A percentile compares a stretch with the other conserved stretches of the same genome.
Conservation (phyloP, 2,888 invertebrate genomes). For the Dasypogon diadema region DNA sequence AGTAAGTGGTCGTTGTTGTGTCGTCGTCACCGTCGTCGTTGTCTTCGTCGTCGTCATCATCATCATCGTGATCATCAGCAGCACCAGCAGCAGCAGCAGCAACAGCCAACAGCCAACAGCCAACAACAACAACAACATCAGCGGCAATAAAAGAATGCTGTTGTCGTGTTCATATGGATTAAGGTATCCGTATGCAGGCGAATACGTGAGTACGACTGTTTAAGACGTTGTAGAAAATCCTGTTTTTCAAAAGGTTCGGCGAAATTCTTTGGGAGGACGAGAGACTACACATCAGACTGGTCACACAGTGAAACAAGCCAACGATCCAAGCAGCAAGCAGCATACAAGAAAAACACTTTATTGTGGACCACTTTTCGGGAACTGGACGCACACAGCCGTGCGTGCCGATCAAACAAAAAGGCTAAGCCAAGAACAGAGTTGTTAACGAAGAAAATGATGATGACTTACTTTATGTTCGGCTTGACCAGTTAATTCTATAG, state of each 20-base stretch:
- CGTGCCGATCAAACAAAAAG: background rate
- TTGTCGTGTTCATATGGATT: background rate
- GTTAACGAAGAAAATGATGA: conserved; percentile 49
- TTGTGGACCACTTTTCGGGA: background rate
- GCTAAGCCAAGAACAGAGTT: conserved; percentile 16
- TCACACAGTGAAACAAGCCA: conserved; percentile 16
- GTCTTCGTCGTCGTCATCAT: too few relatives aligned
- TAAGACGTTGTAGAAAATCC: conserved; percentile 30
- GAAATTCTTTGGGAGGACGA: background rate
- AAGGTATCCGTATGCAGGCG: background rate
- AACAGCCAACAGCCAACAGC: background rate
- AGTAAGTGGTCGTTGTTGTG: conserved; percentile 38
- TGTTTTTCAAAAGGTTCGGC: conserved; percentile 28
- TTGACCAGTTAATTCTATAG: conserved; percentile 37
- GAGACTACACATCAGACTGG: conserved; percentile 14
- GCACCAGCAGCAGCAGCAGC: background rate
- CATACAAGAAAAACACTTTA: background rate
- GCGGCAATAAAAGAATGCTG: too few relatives aligned
- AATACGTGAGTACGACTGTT: background rate
- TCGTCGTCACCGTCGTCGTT: background rate
- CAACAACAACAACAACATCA: too few relatives aligned
- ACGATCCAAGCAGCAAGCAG: background rate
- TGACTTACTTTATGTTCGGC: conserved; percentile 43
- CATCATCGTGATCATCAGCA: background rate
- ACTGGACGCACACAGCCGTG: background rate